Percentiles rank a stretch among this genome's conserved stretches.
Evolutionary conservation across 2,113 vertebrate genomes (phyloP).

Genomic region (Pongo pygmaeus): DNA sequence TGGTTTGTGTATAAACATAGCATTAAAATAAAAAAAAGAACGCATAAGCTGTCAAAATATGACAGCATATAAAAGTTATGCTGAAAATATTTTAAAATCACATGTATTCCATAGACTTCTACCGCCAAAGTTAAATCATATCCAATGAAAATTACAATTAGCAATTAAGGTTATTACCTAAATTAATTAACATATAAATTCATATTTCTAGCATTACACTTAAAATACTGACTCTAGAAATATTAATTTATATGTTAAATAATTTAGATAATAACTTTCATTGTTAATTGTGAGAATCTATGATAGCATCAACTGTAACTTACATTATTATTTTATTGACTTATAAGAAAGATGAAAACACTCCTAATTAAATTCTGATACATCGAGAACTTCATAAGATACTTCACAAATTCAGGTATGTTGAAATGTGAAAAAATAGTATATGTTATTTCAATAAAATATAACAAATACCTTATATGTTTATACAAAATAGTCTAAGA

Average conservation of each 20-base stretch:
- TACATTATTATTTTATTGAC: background rate
- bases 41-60: conserved; percentile 13
- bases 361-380: background rate
- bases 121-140: background rate
- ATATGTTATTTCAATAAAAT: background rate
- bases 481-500: background rate
- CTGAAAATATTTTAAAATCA: background rate
- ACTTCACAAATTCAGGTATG: background rate
- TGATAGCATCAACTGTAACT: background rate
- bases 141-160: background rate
- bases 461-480: background rate
- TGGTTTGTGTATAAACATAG: background rate
- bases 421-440: background rate
- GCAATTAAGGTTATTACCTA: background rate
- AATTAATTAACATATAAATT: background rate
- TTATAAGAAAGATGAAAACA: background rate
- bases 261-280: background rate
- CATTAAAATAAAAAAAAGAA: background rate
- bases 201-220: background rate
- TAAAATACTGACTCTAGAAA: background rate
- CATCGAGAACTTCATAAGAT: background rate
- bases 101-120: background rate
- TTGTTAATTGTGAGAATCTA: background rate
- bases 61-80: background rate
- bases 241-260: background rate